Base-by-base conservation (phyloP, 2,797 vertebrate genomes). In the Thripadectes ignobilis region DNA sequence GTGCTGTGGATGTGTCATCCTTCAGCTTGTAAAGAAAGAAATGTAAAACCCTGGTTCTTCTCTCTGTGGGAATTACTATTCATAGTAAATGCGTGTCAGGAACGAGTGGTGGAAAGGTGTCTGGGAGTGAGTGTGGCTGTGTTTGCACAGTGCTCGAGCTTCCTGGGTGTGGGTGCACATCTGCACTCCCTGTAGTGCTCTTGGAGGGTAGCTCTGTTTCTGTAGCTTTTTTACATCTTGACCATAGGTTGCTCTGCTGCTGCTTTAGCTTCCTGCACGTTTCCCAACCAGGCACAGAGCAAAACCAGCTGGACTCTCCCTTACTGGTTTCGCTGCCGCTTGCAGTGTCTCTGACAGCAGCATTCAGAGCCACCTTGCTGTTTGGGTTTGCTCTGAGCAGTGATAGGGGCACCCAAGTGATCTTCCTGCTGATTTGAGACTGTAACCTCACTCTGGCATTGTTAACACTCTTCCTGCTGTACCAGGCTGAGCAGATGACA, bases 111-210 rank as follows among this genome's bases (percentile, higher is more conserved):
- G 30, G 79, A 39, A 48, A 6, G 34, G 55, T 58, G 51, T 52
- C 23, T 74, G 66, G 15, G 22, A 41, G 36, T 4, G 34, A 88
- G 29, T 0, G 9, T 34, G 80, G 68, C 57, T 59, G 46, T 14
- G 23, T 5, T 48, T 52, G 27, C 0, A 1, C 61, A 55, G 27
- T 22, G 63, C 52, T 39, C 62, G 66, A 71, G 36, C n/a, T 76
- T 34, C 39, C 32, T 5, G 19, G 34, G 18, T 10, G 3, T 41
- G 16, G 71, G 21, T 61, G 46, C 9, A 0, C 23, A 20, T 36
- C 39, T 67, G 22, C 5, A 0, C 26, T 84, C n/a, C 48, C 1
- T 1, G 0, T n/a, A 14, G 19, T 36, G 3, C 61, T 45, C 48
- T 51, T 8, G 32, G 11, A 84, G 14, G 22, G 51, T 21, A 82